Evolutionary conservation across 2,113 vertebrate species (phyloP).

Genomic region (Excalfactoria chinensis): DNA sequence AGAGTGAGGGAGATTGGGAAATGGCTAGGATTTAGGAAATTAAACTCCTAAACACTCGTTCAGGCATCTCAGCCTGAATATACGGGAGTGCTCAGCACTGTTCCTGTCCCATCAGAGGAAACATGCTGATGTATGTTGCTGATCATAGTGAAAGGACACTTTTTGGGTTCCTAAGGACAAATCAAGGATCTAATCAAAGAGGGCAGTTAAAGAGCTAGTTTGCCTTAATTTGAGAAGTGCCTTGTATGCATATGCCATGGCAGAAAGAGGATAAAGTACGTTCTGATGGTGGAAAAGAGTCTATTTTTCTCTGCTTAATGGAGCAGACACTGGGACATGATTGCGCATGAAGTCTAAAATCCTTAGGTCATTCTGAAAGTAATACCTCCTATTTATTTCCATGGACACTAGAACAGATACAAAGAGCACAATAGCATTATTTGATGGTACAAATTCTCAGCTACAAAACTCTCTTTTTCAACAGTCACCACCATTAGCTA

Average conservation of each 20-base stretch:
- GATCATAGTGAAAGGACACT: neutral
- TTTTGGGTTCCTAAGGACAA: neutral
- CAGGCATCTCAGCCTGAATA: neutral
- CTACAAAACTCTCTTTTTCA: neutral
- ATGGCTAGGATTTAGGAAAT: neutral
- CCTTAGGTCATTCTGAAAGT: neutral
- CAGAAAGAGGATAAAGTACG: neutral
- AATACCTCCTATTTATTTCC: neutral
- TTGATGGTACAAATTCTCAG: neutral
- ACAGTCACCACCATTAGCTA: too few relatives aligned
- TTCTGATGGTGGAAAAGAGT: neutral
- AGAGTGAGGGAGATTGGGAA: neutral
- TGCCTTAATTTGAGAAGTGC: neutral
- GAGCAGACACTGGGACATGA: neutral
- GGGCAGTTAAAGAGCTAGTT: neutral
- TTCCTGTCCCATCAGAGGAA: neutral
- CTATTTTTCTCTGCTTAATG: neutral
- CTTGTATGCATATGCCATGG: neutral
- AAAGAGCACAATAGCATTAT: neutral
- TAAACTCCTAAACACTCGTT: neutral
- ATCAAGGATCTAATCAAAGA: accelerated
- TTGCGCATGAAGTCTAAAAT: accelerated
- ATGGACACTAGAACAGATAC: neutral
- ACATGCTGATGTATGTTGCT: neutral
- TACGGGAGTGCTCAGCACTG: neutral